A percentile compares a stretch with the other conserved stretches of the same genome.
phyloP scores from a whole-genome alignment of 2,113 vertebrate genomes.

The Zeus faber region DNA sequence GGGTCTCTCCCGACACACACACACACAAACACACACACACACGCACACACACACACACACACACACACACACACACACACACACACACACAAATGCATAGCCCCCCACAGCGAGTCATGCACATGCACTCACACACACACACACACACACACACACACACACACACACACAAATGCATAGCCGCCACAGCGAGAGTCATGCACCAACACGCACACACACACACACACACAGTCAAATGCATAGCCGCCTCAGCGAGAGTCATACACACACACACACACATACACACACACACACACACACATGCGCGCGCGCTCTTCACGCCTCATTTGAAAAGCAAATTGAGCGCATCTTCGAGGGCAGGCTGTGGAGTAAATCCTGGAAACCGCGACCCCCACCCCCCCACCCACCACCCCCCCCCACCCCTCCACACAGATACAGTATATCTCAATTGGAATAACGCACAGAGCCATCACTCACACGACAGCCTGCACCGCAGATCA shows the following conservation, averaged over 20 bases:
- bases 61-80: conserved; percentile 60
- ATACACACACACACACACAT: conserved; percentile 58
- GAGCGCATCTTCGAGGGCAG: conserved; percentile 65
- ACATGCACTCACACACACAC: conserved; percentile 55
- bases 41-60: conserved; percentile 68
- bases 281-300: conserved; percentile 16
- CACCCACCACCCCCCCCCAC: not conserved
- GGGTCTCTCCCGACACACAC: too few species aligned
- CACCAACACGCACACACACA: conserved; percentile 26
- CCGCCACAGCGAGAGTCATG: conserved; percentile 43
- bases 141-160: too few species aligned
- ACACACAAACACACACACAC: too few species aligned
- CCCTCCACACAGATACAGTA: conserved; percentile 1
- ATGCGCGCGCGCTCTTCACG: conserved; percentile 64
- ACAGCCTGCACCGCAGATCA: conserved; percentile 15
- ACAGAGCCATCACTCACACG: conserved; percentile 9
- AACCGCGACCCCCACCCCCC: conserved; percentile 41
- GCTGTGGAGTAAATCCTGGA: conserved; percentile 61
- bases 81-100: conserved; percentile 25
- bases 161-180: conserved; percentile 38
- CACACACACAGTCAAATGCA: conserved; percentile 43
- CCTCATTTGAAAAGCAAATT: conserved; percentile 78
- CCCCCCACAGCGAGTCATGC: not conserved
- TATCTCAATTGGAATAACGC: conserved; percentile 3
- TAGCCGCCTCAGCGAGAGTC: not conserved